phyloP scores from a whole-genome alignment of 1,140 invertebrate genomes.

The Saccostrea echinata region DNA sequence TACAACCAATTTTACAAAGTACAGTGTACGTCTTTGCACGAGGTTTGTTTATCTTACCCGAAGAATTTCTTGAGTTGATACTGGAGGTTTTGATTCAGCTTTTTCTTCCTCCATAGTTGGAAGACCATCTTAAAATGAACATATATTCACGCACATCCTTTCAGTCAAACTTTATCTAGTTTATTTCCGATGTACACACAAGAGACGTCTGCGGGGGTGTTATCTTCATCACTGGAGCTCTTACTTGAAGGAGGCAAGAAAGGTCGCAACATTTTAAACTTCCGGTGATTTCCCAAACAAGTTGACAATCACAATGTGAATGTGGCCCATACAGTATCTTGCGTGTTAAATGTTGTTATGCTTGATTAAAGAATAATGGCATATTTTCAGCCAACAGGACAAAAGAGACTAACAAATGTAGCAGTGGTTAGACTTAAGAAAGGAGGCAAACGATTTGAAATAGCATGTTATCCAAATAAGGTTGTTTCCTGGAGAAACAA shows the following conservation, averaged over 20 bases:
- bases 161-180: not conserved
- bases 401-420: slow-evolving; percentile 99
- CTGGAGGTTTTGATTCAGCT: slow-evolving; percentile 41
- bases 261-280: not conserved
- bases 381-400: slow-evolving; percentile 90
- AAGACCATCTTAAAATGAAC: not conserved
- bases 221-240: slow-evolving; percentile 16
- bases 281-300: slow-evolving; percentile 29
- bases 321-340: not conserved
- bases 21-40: too few relatives aligned
- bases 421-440: slow-evolving; percentile 99
- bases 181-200: not conserved
- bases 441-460: slow-evolving; percentile 98
- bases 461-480: slow-evolving; percentile 99
- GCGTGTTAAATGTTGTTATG: not conserved
- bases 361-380: slow-evolving; percentile 36
- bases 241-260: not conserved
- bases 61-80: slow-evolving; percentile 47
- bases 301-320: not conserved
- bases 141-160: not conserved
- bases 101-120: slow-evolving; percentile 42
- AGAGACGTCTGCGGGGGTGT: not conserved
- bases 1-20: too few relatives aligned
- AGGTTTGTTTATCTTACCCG: slow-evolving; percentile 3
- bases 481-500: slow-evolving; percentile 98